These are phyloP conservation scores for Crossaster papposus DNA, from an alignment of 53 echinoderm and acorn worm species.

Conservation along the genomic window DNA sequence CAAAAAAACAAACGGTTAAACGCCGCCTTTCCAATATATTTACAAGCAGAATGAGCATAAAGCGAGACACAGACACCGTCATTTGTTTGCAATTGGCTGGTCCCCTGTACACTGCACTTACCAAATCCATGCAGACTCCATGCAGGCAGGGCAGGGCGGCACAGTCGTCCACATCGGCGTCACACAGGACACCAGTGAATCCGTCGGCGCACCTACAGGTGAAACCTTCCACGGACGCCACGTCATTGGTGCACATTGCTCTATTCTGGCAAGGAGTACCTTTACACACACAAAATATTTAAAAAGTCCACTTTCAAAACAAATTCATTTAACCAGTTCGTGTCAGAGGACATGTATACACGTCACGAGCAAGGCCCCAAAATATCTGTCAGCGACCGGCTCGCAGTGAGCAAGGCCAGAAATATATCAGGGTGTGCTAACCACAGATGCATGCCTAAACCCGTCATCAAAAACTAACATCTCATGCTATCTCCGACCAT, in stretches of 20 bases:
- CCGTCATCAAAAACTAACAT: too few relatives aligned
- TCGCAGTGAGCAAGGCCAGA: too few relatives aligned
- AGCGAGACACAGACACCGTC: background rate
- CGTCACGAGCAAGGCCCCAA: too few relatives aligned
- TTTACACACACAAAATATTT: background rate
- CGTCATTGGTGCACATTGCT: slow-evolving; percentile 67
- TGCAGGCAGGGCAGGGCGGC: slow-evolving; percentile 68
- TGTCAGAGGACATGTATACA: too few relatives aligned
- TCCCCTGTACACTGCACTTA: slow-evolving; percentile 27
- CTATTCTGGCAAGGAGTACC: slow-evolving; percentile 78
- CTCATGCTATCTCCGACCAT: background rate
- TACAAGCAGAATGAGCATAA: too few relatives aligned
- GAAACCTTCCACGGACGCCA: slow-evolving; percentile 52
- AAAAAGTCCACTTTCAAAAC: background rate
- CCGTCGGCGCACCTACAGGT: slow-evolving; percentile 75
- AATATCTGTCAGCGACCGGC: too few relatives aligned
- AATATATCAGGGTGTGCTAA: too few relatives aligned
- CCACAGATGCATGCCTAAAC: too few relatives aligned
- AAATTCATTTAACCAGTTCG: background rate
- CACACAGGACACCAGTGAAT: slow-evolving; percentile 72
- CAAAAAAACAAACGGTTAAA: too few relatives aligned
- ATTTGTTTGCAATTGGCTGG: background rate
- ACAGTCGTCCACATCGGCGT: slow-evolving; percentile 56
- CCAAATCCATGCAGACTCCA: slow-evolving; percentile 62
- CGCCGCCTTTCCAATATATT: too few relatives aligned